Evolutionary conservation across 2,888 invertebrate genomes (phyloP).

Genomic region (Dryomyza anilis): DNA sequence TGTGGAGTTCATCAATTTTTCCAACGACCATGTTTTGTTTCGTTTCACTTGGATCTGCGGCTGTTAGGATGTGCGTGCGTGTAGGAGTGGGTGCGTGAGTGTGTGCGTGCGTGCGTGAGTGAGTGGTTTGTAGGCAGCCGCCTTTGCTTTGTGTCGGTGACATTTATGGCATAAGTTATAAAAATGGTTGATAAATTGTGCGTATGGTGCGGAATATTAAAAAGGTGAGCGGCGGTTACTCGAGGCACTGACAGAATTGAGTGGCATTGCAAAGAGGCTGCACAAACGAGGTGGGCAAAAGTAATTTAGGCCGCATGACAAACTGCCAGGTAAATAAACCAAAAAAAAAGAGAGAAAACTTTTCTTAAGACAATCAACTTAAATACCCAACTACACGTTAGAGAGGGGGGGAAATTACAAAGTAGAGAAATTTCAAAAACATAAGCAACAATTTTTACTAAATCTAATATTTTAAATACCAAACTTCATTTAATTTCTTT

Average conservation of each 20-base stretch:
- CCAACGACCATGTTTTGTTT: too few relatives aligned
- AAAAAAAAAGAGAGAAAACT: too few relatives aligned
- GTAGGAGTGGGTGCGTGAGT: slow-evolving; percentile 6
- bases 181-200: slow-evolving; percentile 16
- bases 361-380: too few relatives aligned
- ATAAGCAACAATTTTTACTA: too few relatives aligned
- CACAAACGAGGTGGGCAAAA: too few relatives aligned
- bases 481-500: too few relatives aligned
- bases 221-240: neutral
- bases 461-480: too few relatives aligned
- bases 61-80: neutral
- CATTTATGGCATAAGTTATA: slow-evolving; percentile 18
- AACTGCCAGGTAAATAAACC: too few relatives aligned
- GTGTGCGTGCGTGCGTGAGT: neutral
- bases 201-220: slow-evolving; percentile 14
- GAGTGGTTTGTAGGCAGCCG: neutral
- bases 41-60: neutral
- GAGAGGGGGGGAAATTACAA: too few relatives aligned
- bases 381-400: too few relatives aligned
- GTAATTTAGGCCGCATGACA: neutral
- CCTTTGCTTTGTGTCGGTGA: slow-evolving; percentile 5
- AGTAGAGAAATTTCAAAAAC: too few relatives aligned
- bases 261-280: too few relatives aligned
- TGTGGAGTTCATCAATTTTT: slow-evolving; percentile 17
- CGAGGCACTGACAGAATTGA: neutral